Percentiles rank a stretch among this genome's conserved stretches.
These are phyloP conservation scores for Bombus confusus DNA, from an alignment of 1,140 invertebrate genomes.

Conservation along the genomic window DNA sequence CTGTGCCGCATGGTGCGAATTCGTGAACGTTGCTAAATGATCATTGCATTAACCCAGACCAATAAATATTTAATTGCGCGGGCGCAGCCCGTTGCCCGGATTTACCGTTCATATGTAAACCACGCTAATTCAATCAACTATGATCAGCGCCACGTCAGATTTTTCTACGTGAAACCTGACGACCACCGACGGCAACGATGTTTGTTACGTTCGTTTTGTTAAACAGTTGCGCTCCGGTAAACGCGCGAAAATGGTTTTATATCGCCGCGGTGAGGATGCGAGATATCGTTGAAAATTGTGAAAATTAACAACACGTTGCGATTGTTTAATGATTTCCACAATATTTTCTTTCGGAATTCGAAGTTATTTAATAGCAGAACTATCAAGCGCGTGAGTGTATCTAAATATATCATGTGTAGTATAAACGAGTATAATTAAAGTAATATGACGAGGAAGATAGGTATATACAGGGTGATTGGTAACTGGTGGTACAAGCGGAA, in stretches of 20 bases:
- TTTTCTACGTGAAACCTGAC: not conserved
- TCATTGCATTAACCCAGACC: slow-evolving; percentile 38
- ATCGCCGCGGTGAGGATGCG: not conserved
- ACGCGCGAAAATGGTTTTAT: slow-evolving; percentile 2
- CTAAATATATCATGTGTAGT: too few relatives aligned
- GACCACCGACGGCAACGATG: not conserved
- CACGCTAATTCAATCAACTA: slow-evolving; percentile 39
- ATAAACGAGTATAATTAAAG: too few relatives aligned
- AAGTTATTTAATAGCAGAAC: not conserved
- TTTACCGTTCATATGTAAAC: slow-evolving; percentile 40
- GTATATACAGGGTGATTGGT: too few relatives aligned
- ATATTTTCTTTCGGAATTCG: not conserved
- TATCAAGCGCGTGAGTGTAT: too few relatives aligned
- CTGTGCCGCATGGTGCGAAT: slow-evolving; percentile 8
- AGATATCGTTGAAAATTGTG: not conserved
- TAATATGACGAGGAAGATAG: too few relatives aligned
- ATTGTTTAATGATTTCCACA: not conserved
- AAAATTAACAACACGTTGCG: not conserved
- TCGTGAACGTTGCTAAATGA: slow-evolving; percentile 46
- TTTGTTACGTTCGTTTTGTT: slow-evolving; percentile 17
- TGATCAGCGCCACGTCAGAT: slow-evolving; percentile 10
- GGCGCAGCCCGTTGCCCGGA: not conserved
- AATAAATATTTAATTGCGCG: slow-evolving; percentile 50
- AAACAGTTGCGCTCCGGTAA: not conserved
- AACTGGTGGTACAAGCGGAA: too few relatives aligned